A percentile compares a stretch with the other conserved stretches of the same genome.
These are phyloP conservation scores for Eilema caniola DNA, from an alignment of 2,888 invertebrate genomes.

Conservation along the genomic window DNA sequence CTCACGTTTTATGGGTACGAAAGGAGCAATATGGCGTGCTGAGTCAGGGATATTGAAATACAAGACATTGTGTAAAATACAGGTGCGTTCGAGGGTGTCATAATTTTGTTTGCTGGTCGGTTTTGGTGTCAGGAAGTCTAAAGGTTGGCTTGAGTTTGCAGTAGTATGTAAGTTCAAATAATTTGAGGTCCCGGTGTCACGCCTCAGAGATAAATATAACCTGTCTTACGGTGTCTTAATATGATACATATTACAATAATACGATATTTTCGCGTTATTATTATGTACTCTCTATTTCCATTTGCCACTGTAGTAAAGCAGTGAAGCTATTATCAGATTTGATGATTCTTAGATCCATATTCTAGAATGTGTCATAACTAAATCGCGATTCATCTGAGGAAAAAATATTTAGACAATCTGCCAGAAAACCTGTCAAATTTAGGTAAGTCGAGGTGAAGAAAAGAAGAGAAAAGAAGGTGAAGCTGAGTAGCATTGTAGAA, in stretches of 20 bases:
- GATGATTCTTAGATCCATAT: too few relatives aligned
- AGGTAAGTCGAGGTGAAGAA: too few relatives aligned
- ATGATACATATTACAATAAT: not conserved
- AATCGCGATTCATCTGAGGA: too few relatives aligned
- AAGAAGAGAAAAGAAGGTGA: too few relatives aligned
- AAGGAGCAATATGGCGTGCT: constrained; percentile 66
- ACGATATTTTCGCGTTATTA: too few relatives aligned
- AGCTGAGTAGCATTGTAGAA: too few relatives aligned
- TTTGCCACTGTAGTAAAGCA: too few relatives aligned
- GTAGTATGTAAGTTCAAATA: constrained; percentile 48
- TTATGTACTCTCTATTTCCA: too few relatives aligned
- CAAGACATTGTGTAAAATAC: constrained; percentile 65
- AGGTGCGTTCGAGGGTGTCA: constrained; percentile 63
- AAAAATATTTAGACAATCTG: too few relatives aligned
- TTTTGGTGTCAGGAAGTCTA: constrained; percentile 52
- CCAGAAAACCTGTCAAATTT: too few relatives aligned
- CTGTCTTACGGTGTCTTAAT: constrained; percentile 1
- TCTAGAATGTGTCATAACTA: too few relatives aligned
- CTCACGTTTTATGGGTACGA: constrained; percentile 59
- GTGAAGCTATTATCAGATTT: too few relatives aligned
- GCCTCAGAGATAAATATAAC: constrained; percentile 21
- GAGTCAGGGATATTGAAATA: constrained; percentile 65
- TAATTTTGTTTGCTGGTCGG: constrained; percentile 55
- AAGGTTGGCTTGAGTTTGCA: constrained; percentile 41
- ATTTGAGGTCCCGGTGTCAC: constrained; percentile 35